Evolutionary conservation across 1,140 invertebrate genomes (phyloP), one percentile per base, ranked within the genome.

Genomic region (Gryon sp.): DNA sequence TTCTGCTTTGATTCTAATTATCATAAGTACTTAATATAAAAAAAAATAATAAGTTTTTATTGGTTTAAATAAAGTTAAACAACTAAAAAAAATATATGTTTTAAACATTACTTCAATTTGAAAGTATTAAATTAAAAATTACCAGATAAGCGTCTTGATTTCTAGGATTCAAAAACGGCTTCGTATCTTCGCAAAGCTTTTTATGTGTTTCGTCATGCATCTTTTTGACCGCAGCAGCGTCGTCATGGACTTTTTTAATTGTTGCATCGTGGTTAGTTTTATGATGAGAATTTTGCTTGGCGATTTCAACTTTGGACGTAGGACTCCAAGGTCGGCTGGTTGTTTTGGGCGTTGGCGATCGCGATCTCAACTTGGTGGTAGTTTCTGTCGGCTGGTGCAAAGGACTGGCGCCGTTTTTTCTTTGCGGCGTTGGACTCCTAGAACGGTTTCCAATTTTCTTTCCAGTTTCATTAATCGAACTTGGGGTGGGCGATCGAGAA

Each of bases 401-500:
- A 18, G 53, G 81, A 57, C 72, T 80, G 24, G 36, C 26, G 12
- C 50, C 38, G 18, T 16, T 14, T 32, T 86, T 87, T 14, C 82
- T 81, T 59, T 86, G 86, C 0, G 86, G 84, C 14, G 85, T 87
- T 5, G 86, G 86, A 68, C 87, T 81, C 80, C 88, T 57, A 76
- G 88, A 85, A 22, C 90, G 90, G 70, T 90, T 91, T 53, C 80
- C 85, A n/a, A 84, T 87, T 38, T 78, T 89, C 84, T 78, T 90
- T 77, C 40, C 68, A 43, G 18, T 50, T 72, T 18, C 36, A 59
- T 14, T 70, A 81, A 46, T 84, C n/a, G n/a, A 82, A 41, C 28
- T 41, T 19, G 90, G 89, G n/a, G 89, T 91, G 6, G 90, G 90
- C 78, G 90, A 91, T 75, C 88, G 89, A 30, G 90, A 90, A 68